Base-by-base conservation (phyloP, 2,888 invertebrate species). In the Sturmia bella region DNA sequence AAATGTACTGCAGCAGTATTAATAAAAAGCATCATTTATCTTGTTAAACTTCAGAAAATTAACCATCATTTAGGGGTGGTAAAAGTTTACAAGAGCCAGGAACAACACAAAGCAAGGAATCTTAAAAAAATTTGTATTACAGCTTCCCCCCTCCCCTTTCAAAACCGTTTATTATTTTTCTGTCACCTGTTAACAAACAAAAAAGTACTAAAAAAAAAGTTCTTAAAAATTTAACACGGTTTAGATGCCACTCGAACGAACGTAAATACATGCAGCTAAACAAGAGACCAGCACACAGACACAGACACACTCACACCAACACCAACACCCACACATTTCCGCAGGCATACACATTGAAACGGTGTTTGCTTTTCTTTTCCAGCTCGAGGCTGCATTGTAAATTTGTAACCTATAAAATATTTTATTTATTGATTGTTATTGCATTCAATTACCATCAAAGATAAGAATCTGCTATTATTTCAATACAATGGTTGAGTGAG, bases 171-270 rank as follows among this genome's bases (percentile, higher is more conserved):
- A 9, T 1, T 37, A 17, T 41, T 45, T 63, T 27, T n/a, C 39
- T 37, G 56, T 73, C 75, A 79, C 79, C 78, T 84, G 78, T 61
- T 52, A 41, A 52, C 57, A 69, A 69, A 70, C 41, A 9, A 13
- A 32, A 59, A 13, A 45, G 17, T 27, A 56, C 13, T 37, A 43
- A 7, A n/a, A 19, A 61, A 56, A 17, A 75, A 69, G 68, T 84
- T 57, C 83, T 84, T 81, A 79, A 75, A 75, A 84, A 84, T 84
- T 81, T 75, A 63, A 68, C 78, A 78, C 68, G 77, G 57, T 73
- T 68, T 68, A 37, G 37, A 37, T 74, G 15, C 45, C 17, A 17
- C 43, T 52, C 19, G 17, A 13, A 24, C 17, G 43, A 43, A 45
- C 54, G 57, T 54, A 64, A 13, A 63, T 32, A 3, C 15, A 39